Evolutionary conservation across 2,113 vertebrate genomes (phyloP).

Genomic region (Sylvilagus bachmani): DNA sequence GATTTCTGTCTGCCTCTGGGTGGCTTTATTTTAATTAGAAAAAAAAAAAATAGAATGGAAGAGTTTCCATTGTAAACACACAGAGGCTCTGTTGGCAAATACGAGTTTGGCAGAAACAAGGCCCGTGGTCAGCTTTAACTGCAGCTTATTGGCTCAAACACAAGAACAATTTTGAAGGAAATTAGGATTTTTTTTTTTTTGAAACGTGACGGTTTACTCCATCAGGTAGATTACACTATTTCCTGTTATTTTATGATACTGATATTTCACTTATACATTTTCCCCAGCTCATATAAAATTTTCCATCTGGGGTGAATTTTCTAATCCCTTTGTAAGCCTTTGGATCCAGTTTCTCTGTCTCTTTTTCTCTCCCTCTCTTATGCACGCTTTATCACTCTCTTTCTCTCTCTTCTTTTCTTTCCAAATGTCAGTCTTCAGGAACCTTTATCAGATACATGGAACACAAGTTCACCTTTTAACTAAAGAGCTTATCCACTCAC

Average conservation of each 20-base stretch:
- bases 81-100: constrained; percentile 62
- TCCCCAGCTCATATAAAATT: constrained; percentile 83
- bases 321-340: constrained; percentile 83
- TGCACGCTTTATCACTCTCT: not conserved
- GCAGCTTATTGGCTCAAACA: constrained; percentile 72
- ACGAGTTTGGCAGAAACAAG: constrained; percentile 60
- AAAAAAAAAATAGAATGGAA: constrained; percentile 73
- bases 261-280: constrained; percentile 85
- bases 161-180: constrained; percentile 80
- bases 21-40: constrained; percentile 80
- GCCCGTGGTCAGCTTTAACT: constrained; percentile 60
- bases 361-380: not conserved
- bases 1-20: constrained; percentile 76
- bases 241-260: constrained; percentile 87
- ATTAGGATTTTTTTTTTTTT: constrained; percentile 79
- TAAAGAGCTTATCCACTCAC: constrained; percentile 70
- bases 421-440: constrained; percentile 72
- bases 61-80: constrained; percentile 78
- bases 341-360: constrained; percentile 77
- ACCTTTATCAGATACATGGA: constrained; percentile 71
- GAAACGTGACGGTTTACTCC: constrained; percentile 87
- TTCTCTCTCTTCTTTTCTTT: constrained; percentile 53
- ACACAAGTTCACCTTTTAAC: constrained; percentile 73
- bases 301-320: constrained; percentile 86
- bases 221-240: constrained; percentile 86